Percentiles rank a stretch among this genome's conserved stretches.
Conservation (phyloP, 1,140 invertebrate genomes). For the Grapholita molesta region DNA sequence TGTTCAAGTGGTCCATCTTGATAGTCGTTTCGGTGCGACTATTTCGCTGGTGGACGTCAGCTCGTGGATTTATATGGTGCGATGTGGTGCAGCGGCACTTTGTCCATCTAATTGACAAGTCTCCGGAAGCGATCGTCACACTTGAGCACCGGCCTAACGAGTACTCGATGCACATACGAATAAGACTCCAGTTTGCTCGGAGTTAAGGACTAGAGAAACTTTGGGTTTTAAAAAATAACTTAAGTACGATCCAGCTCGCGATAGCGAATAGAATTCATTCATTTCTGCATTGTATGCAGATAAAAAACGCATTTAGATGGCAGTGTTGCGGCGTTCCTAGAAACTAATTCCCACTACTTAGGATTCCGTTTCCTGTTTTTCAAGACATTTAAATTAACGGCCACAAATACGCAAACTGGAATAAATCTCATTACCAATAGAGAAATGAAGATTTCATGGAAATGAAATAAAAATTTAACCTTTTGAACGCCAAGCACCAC, state of each 20-base stretch:
- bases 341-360: neutral
- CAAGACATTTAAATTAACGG: no score
- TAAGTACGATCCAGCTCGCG: neutral
- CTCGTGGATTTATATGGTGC: slow-evolving; percentile 53
- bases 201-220: neutral
- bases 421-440: no score
- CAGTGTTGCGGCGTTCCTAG: neutral
- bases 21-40: slow-evolving; percentile 31
- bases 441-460: no score
- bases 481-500: no score
- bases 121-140: slow-evolving; percentile 38
- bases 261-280: neutral
- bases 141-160: slow-evolving; percentile 25
- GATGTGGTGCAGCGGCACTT: slow-evolving; percentile 42
- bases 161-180: slow-evolving; percentile 10
- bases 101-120: slow-evolving; percentile 63
- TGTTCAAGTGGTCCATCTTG: slow-evolving; percentile 52
- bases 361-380: neutral
- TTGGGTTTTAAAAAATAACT: neutral
- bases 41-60: slow-evolving; percentile 35
- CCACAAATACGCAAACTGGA: no score
- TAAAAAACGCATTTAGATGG: neutral
- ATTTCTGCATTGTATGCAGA: neutral
- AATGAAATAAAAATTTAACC: no score
- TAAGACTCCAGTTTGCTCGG: neutral